phyloP scores from a whole-genome alignment of 37 sponge, comb jelly and placozoan species.

The Diacarnus erythraeanus region DNA sequence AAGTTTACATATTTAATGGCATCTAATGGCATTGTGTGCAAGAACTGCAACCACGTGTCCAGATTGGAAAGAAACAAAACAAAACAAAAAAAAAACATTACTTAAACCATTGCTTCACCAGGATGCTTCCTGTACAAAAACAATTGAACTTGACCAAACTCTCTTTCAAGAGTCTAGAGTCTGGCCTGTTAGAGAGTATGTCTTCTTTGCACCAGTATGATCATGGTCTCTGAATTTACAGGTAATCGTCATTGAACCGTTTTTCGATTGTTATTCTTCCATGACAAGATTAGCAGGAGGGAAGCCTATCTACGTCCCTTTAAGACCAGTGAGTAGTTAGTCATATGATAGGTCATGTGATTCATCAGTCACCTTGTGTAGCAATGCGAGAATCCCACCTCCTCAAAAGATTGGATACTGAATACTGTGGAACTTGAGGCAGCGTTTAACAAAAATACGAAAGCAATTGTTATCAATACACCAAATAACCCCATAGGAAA shows the following conservation, averaged over 20 bases:
- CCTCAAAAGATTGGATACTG: constrained; percentile 74
- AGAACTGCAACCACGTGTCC: no score
- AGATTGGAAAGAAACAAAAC: no score
- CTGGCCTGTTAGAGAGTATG: no score
- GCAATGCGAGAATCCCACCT: constrained; percentile 53
- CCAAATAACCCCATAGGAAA: constrained; percentile 96
- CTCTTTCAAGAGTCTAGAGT: no score
- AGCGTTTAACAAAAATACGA: constrained; percentile 88
- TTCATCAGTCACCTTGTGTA: neutral
- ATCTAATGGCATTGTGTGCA: no score
- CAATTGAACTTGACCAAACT: no score
- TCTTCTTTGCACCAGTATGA: no score
- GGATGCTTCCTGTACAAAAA: no score
- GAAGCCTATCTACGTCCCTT: constrained; percentile 75
- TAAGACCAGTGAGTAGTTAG: constrained; percentile 57
- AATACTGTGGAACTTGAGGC: constrained; percentile 79
- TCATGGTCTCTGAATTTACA: no score
- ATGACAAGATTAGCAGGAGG: constrained; percentile 81
- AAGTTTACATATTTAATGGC: no score
- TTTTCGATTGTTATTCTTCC: constrained; percentile 92
- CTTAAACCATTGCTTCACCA: no score
- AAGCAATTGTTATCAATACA: constrained; percentile 86
- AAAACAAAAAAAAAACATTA: no score
- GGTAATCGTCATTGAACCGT: constrained; percentile 96
- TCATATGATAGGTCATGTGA: neutral